Evolutionary conservation across 2,888 invertebrate genomes (phyloP).

Genomic region (Acronicta alni): DNA sequence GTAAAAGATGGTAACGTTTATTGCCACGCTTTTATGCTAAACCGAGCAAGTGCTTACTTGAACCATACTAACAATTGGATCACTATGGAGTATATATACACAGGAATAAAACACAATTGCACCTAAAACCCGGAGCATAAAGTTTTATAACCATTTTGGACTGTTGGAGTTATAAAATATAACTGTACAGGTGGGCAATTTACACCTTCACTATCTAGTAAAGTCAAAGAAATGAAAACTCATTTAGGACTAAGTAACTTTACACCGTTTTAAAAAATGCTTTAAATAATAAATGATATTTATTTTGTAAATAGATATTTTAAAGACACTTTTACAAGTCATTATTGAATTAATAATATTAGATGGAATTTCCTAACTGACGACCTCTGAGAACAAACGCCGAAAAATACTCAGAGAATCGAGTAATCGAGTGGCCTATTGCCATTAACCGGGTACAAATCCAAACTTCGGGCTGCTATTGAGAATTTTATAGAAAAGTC

Average conservation of each 20-base stretch:
- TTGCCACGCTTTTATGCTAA: constrained; percentile 28
- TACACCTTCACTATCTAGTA: constrained; percentile 43
- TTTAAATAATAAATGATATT: too few relatives aligned
- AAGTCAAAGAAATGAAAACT: constrained; percentile 9
- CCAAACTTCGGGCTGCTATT: too few relatives aligned
- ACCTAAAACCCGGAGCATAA: constrained; percentile 66
- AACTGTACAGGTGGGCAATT: constrained; percentile 66
- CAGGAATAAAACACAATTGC: background rate
- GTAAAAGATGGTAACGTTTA: constrained; percentile 18
- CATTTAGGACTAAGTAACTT: background rate
- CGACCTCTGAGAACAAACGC: too few relatives aligned
- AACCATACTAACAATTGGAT: constrained; percentile 37
- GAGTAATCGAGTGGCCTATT: too few relatives aligned
- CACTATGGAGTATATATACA: constrained; percentile 39
- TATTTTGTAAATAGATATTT: too few relatives aligned
- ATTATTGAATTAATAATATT: too few relatives aligned
- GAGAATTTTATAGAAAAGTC: too few relatives aligned
- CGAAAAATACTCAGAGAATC: too few relatives aligned
- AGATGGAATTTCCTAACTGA: too few relatives aligned
- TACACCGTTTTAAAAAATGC: too few relatives aligned
- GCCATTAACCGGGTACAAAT: too few relatives aligned
- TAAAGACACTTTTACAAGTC: too few relatives aligned
- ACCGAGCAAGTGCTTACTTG: constrained; percentile 65
- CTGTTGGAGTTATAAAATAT: constrained; percentile 61
- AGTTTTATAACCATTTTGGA: constrained; percentile 68